These are phyloP conservation scores for Tricholaema leucomelas DNA, from an alignment of 2,113 vertebrate genomes.

Conservation along the genomic window DNA sequence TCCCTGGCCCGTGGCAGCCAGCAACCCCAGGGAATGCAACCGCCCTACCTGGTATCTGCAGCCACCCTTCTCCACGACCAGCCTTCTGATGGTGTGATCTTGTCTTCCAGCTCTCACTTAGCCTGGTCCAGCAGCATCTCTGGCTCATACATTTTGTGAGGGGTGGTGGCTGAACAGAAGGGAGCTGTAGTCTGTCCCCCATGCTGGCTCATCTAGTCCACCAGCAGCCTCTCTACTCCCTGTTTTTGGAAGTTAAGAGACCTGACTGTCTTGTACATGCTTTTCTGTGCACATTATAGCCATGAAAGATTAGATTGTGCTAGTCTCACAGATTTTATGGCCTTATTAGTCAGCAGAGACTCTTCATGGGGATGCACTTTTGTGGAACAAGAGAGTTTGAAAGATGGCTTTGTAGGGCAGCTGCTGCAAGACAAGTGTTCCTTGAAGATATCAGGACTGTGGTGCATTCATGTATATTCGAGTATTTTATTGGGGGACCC, in stretches of 20 bases:
- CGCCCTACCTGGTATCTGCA: not conserved
- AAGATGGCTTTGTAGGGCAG: not conserved
- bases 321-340: not conserved
- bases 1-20: not conserved
- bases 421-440: not conserved
- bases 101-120: not conserved
- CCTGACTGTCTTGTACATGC: accelerated
- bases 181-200: not conserved
- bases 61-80: not conserved
- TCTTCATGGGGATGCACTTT: not conserved
- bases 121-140: not conserved
- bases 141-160: accelerated
- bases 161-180: not conserved
- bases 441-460: not conserved
- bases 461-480: not conserved
- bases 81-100: not conserved
- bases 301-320: not conserved
- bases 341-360: not conserved
- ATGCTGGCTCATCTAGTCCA: not conserved
- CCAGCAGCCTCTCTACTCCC: not conserved
- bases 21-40: not conserved
- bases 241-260: not conserved
- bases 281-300: not conserved
- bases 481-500: not conserved
- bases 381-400: not conserved